Percentiles rank a stretch among this genome's conserved stretches.
These are phyloP conservation scores for Heterochromis multidens DNA, from an alignment of 2,113 vertebrate genomes.

Conservation along the genomic window DNA sequence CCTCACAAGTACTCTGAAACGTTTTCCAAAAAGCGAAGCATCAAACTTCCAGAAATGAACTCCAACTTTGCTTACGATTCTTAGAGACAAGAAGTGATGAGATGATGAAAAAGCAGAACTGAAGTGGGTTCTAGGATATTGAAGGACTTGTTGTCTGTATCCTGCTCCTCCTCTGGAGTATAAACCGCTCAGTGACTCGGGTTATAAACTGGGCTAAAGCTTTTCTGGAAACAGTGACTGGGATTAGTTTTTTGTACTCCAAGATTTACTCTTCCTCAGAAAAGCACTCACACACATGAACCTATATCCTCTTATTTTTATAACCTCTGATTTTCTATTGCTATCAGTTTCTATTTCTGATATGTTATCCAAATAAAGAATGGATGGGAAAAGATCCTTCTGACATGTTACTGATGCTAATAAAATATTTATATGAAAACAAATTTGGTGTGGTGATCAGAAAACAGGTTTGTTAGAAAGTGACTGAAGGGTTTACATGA, in stretches of 20 bases:
- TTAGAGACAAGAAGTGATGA: neutral
- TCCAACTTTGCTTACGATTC: neutral
- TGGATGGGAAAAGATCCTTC: neutral
- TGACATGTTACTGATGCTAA: constrained; percentile 60
- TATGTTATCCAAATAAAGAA: constrained; percentile 41
- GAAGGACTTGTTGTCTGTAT: neutral
- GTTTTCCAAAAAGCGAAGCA: neutral
- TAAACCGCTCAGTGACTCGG: constrained; percentile 31
- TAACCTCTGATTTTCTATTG: constrained; percentile 49
- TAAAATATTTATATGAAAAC: constrained; percentile 73
- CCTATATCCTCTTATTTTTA: constrained; percentile 61
- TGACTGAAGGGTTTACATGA: neutral
- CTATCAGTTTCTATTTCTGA: constrained; percentile 52
- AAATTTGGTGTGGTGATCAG: neutral
- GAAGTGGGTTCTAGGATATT: constrained; percentile 19
- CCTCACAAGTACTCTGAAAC: neutral
- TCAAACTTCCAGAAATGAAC: neutral
- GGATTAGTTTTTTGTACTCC: constrained; percentile 56
- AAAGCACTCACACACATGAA: constrained; percentile 7
- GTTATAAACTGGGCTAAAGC: constrained; percentile 41
- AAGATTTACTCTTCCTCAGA: constrained; percentile 40
- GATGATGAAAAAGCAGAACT: neutral
- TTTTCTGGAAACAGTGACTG: constrained; percentile 25
- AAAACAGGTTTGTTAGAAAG: neutral
- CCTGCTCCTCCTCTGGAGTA: neutral